These are phyloP conservation scores for Cebidichthys violaceus DNA, from an alignment of 2,113 vertebrate species.

Conservation along the genomic window DNA sequence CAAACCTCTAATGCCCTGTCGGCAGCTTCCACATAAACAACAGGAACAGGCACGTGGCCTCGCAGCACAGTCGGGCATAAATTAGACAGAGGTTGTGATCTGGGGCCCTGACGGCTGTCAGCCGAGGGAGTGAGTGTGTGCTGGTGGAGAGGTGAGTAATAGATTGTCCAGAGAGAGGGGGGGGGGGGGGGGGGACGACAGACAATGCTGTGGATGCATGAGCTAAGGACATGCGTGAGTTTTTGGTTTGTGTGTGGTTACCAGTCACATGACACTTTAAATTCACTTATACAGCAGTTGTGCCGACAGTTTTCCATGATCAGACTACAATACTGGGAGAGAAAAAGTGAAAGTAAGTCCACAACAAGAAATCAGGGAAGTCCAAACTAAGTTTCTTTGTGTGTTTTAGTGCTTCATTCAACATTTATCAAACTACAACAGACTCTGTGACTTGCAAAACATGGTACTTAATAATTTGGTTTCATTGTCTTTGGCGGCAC, in stretches of 20 bases:
- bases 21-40: conserved; percentile 62
- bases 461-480: neutral
- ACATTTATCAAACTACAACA: neutral
- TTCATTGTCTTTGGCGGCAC: too few species aligned
- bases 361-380: neutral
- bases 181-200: conserved; percentile 24
- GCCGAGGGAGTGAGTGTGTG: conserved; percentile 35
- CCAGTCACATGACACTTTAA: conserved; percentile 3
- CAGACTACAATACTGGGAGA: neutral
- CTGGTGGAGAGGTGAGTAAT: conserved; percentile 61
- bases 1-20: conserved; percentile 37
- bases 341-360: neutral
- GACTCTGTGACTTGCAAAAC: neutral
- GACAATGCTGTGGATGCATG: conserved; percentile 36
- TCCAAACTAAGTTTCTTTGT: neutral
- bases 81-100: conserved; percentile 70
- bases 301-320: neutral
- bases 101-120: conserved; percentile 42
- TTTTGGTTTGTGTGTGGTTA: conserved; percentile 17
- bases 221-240: conserved; percentile 21
- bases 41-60: conserved; percentile 55
- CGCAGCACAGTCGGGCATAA: conserved; percentile 53
- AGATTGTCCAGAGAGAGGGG: conserved; percentile 35
- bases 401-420: too few species aligned
- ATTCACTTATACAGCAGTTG: neutral